A percentile compares a stretch with the other conserved stretches of the same genome.
These are phyloP conservation scores for Emydocephalus ijimae DNA, from an alignment of 2,113 vertebrate species.

Conservation along the genomic window DNA sequence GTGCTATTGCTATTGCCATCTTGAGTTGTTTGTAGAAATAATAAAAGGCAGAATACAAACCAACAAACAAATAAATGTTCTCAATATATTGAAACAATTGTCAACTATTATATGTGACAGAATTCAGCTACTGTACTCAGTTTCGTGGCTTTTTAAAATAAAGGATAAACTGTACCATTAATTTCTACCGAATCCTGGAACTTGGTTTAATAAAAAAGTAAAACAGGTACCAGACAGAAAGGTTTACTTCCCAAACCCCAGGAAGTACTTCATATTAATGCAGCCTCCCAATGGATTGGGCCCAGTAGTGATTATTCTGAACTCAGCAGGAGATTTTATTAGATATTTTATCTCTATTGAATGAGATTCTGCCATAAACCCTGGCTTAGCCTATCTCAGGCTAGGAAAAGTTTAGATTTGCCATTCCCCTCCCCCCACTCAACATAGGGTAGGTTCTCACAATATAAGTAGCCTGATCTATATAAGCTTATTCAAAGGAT, in stretches of 20 bases:
- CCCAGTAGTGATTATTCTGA: not conserved
- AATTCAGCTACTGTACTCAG: accelerated
- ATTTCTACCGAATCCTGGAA: not conserved
- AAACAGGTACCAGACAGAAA: not conserved
- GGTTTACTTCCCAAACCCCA: not conserved
- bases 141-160: not conserved
- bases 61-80: not conserved
- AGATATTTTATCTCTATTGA: not conserved
- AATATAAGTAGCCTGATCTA: not conserved
- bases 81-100: not conserved
- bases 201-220: not conserved
- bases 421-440: not conserved
- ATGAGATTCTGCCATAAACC: not conserved
- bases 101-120: not conserved
- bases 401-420: not conserved
- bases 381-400: not conserved
- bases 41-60: not conserved
- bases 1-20: not conserved
- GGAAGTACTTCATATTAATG: not conserved
- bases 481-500: not conserved
- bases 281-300: not conserved
- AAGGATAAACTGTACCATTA: not conserved
- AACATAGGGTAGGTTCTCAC: not conserved
- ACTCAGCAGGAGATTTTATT: not conserved
- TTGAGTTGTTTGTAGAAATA: not conserved